These are phyloP conservation scores for Platysteira castanea DNA, from an alignment of 2,113 vertebrate genomes.

Conservation along the genomic window DNA sequence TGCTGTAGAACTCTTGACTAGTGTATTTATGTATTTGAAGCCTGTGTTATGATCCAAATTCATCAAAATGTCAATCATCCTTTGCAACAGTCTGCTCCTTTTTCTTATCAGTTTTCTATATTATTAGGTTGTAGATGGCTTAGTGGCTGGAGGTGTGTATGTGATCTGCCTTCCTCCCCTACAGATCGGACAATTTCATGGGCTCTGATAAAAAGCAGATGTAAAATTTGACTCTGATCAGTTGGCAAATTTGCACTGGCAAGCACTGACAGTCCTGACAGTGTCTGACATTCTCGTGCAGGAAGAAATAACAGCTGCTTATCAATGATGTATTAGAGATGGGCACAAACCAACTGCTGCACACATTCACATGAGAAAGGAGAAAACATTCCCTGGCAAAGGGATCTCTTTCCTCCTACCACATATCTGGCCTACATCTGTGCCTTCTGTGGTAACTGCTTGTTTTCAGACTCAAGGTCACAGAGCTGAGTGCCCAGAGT, in stretches of 20 bases:
- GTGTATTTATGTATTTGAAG: neutral
- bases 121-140: neutral
- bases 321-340: neutral
- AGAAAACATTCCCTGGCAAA: neutral
- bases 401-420: neutral
- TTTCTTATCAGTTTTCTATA: neutral
- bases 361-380: neutral
- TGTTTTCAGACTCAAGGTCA: neutral
- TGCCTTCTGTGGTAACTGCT: neutral
- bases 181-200: neutral
- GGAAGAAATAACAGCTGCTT: neutral
- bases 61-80: neutral
- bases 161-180: neutral
- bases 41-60: neutral
- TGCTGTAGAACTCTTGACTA: neutral
- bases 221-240: slow-evolving; percentile 17
- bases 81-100: neutral
- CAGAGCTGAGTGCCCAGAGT: neutral
- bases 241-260: neutral
- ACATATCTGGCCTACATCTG: fast-evolving
- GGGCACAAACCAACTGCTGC: neutral
- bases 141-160: neutral
- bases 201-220: neutral
- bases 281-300: neutral
- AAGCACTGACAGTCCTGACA: neutral